Evolutionary conservation across 2,113 vertebrate species (phyloP).

Genomic region (Embiotoca jacksoni): DNA sequence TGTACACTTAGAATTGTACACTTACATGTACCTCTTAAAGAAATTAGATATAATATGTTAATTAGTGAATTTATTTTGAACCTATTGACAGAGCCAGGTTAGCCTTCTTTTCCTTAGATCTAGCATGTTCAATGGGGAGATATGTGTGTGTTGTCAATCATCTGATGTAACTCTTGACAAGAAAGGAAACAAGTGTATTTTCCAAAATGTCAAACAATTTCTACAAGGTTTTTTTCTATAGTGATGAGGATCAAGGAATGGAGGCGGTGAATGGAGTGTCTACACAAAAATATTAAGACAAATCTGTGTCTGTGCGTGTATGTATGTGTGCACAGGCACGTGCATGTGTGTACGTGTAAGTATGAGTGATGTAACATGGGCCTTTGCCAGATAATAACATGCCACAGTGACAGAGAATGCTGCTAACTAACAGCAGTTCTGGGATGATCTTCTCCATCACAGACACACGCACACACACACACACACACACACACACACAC

Average conservation of each 20-base stretch:
- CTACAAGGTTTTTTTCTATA: neutral
- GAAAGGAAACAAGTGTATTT: neutral
- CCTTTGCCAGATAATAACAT: slow-evolving; percentile 82
- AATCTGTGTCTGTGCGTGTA: slow-evolving; percentile 31
- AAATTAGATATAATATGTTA: too few species aligned
- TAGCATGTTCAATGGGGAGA: neutral
- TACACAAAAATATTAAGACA: slow-evolving; percentile 30
- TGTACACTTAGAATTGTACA: neutral
- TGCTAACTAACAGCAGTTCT: slow-evolving; percentile 83
- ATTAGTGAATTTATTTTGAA: too few species aligned
- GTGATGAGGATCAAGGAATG: neutral
- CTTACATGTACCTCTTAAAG: too few species aligned
- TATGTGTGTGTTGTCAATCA: neutral
- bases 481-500: slow-evolving; percentile 48
- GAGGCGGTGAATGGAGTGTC: neutral
- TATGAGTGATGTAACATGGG: slow-evolving; percentile 68
- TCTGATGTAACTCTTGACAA: neutral
- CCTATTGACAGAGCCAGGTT: neutral
- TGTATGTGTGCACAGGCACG: slow-evolving; percentile 5
- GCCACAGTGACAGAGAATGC: slow-evolving; percentile 85
- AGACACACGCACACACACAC: slow-evolving; percentile 48
- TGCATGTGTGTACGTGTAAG: slow-evolving; percentile 33
- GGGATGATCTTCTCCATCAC: slow-evolving; percentile 81
- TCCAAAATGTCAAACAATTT: neutral
- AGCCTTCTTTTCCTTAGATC: neutral